Evolutionary conservation across 1,140 invertebrate genomes (phyloP), one percentile per base, ranked within the genome.

Genomic region (Drosophila subobscura): DNA sequence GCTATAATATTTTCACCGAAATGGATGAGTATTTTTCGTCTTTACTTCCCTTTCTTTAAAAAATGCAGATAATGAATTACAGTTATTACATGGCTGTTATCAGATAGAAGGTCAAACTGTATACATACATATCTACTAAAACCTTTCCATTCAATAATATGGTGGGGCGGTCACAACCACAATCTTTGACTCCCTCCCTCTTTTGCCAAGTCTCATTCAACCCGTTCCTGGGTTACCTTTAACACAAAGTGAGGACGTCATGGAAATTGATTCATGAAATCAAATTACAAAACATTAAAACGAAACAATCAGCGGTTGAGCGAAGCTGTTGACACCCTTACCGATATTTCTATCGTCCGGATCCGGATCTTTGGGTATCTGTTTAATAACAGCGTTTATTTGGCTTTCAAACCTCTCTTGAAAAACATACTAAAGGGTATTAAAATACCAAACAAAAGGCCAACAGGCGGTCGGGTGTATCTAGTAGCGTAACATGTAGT

Each of bases 221-320:
- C 33, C 33, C 33, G 33, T 29, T 20, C 2, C 22, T 51, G 42
- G 51, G 37, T 25, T 42, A 8, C 22, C 37, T n/a, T 22, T 42
- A 27, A 60, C 20, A 44, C 20, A 40, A 29, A 42, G 0, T 40
- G n/a, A 22, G 14, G 37, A 40, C 52, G 49, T 67, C 63, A 67
- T 52, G 40, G 29, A 64, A 65, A 60, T 50, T 66, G 41, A 63
- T 58, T 71, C 51, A 61, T 74, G 58, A 60, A 64, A 45, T 58
- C 54, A 64, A 64, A 70, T 77, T 64, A 49, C 54, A 58, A 74
- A 60, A 65, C 51, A 76, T 72, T 10, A 4, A 37, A 33, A 37
- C 1, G 3, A 37, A 37, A 10, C 3, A 12, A 37, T 10, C 3
- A 37, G 10, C 10, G 10, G 10, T 0, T 10, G 33, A 37, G 3